Evolutionary conservation across 2,113 vertebrate species (phyloP).

Genomic region (Morphnarchus princeps): DNA sequence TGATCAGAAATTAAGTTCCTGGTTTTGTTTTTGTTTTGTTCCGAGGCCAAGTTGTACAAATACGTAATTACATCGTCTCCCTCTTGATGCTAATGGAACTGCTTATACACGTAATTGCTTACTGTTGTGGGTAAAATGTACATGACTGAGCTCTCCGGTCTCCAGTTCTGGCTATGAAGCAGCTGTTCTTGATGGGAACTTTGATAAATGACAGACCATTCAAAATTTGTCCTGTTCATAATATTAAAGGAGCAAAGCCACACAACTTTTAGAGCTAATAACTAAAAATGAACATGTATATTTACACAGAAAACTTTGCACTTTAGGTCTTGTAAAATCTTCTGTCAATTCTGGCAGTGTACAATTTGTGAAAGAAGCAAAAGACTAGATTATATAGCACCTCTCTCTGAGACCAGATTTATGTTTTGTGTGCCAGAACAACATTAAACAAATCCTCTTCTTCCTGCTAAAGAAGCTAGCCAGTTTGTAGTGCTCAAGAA

Average conservation of each 20-base stretch:
- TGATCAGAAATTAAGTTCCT: not conserved
- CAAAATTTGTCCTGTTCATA: not conserved
- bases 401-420: slow-evolving; percentile 32
- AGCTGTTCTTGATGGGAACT: not conserved
- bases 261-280: not conserved
- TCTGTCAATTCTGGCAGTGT: not conserved
- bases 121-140: not conserved
- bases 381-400: not conserved
- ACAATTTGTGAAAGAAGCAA: not conserved
- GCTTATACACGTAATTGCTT: not conserved
- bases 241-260: not conserved
- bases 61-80: not conserved
- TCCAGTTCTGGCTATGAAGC: not conserved
- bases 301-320: slow-evolving; percentile 5
- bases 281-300: not conserved
- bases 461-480: slow-evolving; percentile 46
- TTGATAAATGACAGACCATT: not conserved
- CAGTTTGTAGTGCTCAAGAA: not conserved
- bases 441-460: slow-evolving; percentile 53
- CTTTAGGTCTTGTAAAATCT: slow-evolving; percentile 21
- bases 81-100: slow-evolving; percentile 4
- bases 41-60: not conserved
- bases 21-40: slow-evolving; percentile 18
- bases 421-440: slow-evolving; percentile 44
- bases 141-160: not conserved